Evolutionary conservation across 2,797 vertebrate genomes (phyloP).

Genomic region (Notoglanidium macrostoma): DNA sequence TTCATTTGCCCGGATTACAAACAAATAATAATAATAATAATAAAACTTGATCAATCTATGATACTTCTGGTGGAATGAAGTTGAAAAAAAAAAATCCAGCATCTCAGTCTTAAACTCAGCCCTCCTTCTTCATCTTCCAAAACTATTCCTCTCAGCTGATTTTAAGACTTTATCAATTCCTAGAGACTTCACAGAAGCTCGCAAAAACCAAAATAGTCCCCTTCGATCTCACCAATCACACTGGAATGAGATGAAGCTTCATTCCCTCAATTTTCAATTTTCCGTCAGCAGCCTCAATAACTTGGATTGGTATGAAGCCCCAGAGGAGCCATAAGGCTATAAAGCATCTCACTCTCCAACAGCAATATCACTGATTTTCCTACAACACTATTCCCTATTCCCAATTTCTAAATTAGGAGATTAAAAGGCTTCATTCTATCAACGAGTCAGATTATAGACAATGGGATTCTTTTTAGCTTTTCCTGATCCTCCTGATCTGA

Average conservation of each 20-base stretch:
- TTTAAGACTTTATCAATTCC: conserved; percentile 11
- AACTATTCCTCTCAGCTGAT: neutral
- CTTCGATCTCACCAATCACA: conserved; percentile 26
- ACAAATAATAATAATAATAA: neutral
- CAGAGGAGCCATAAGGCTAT: conserved; percentile 6
- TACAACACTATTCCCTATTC: conserved; percentile 59
- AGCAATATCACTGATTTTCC: conserved; percentile 68
- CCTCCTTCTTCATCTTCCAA: conserved; percentile 2
- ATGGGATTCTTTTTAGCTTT: conserved; percentile 37
- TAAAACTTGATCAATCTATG: neutral
- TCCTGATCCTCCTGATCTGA: conserved; percentile 12
- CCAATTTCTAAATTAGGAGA: conserved; percentile 55
- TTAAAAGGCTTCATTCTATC: conserved; percentile 59
- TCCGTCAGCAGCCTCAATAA: conserved; percentile 68
- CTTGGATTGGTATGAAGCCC: conserved; percentile 51
- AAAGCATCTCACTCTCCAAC: neutral
- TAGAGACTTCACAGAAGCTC: neutral
- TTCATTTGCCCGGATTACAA: neutral
- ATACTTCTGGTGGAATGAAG: neutral
- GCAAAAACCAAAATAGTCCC: conserved; percentile 2
- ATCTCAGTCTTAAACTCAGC: neutral
- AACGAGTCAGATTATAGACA: conserved; percentile 48
- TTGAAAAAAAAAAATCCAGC: neutral
- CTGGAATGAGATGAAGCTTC: conserved; percentile 55
- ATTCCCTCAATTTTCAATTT: conserved; percentile 75